A percentile compares a stretch with the other conserved stretches of the same genome.
These are phyloP conservation scores for Chionodraco myersi DNA, from an alignment of 2,113 vertebrate species.

Conservation along the genomic window DNA sequence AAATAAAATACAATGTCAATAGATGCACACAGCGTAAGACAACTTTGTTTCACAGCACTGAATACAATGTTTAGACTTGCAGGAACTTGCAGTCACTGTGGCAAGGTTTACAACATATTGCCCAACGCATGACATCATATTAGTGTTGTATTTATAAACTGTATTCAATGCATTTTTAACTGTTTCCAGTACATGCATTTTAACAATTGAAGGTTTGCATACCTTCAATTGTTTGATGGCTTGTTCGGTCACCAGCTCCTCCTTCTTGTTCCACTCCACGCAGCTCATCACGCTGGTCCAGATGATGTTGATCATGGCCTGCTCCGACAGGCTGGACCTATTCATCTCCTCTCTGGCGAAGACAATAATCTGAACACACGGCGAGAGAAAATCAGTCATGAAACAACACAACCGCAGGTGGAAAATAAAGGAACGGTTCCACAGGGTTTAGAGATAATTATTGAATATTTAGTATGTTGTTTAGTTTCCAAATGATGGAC, in stretches of 20 bases:
- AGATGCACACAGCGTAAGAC: not conserved
- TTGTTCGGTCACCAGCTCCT: slow-evolving; percentile 99
- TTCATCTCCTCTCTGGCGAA: slow-evolving; percentile 98
- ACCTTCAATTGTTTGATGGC: slow-evolving; percentile 99
- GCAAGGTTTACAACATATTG: not conserved
- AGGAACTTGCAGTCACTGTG: not conserved
- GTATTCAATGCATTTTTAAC: not conserved
- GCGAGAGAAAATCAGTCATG: not conserved
- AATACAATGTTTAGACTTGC: not conserved
- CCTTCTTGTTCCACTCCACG: slow-evolving; percentile 99
- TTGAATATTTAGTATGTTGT: not conserved
- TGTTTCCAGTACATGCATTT: too few species aligned
- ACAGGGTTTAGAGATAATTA: not conserved
- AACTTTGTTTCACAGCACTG: not conserved
- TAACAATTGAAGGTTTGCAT: not conserved
- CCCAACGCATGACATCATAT: not conserved
- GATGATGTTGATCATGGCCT: slow-evolving; percentile 93
- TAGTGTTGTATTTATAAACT: not conserved
- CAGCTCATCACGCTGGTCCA: slow-evolving; percentile 98
- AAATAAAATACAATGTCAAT: too few species aligned
- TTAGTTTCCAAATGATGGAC: too few species aligned
- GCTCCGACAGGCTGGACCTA: slow-evolving; percentile 94
- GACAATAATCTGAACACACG: slow-evolving; percentile 87
- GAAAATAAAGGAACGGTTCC: too few species aligned
- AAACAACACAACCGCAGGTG: too few species aligned